phyloP scores from a whole-genome alignment of 1,140 invertebrate genomes.

The Daktulosphaira vitifoliae region DNA sequence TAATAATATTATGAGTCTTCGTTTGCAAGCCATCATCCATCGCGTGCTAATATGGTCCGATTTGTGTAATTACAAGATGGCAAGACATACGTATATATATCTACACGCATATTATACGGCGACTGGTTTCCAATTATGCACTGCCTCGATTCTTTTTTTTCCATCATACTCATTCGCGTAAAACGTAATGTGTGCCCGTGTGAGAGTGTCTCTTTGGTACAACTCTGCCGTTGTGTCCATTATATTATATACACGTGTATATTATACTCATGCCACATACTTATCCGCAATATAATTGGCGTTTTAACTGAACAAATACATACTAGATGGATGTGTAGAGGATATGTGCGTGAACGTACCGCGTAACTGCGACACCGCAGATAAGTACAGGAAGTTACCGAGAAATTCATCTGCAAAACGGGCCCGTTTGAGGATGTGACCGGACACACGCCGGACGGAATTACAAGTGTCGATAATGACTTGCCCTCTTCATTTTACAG shows the following conservation, averaged over 20 bases:
- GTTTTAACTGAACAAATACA: background rate
- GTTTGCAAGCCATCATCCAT: background rate
- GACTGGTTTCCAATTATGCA: conserved; percentile 21
- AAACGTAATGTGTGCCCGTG: too few species aligned
- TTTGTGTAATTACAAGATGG: conserved; percentile 15
- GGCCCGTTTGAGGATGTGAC: conserved; percentile 4
- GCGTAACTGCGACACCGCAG: too few species aligned
- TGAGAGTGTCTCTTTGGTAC: too few species aligned
- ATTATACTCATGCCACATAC: too few species aligned
- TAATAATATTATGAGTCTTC: too few species aligned
- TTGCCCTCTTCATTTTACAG: too few species aligned
- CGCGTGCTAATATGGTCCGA: conserved; percentile 26
- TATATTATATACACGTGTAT: too few species aligned
- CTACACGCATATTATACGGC: background rate
- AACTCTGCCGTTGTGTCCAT: too few species aligned
- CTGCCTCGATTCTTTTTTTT: background rate
- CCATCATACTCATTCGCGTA: too few species aligned
- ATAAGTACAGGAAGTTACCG: conserved; percentile 20
- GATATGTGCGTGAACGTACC: too few species aligned
- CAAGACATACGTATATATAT: background rate
- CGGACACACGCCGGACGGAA: conserved; percentile 8
- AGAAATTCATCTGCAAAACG: background rate
- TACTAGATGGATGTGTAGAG: too few species aligned
- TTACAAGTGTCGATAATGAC: background rate
- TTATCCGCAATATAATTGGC: conserved; percentile 14